Evolutionary conservation across 2,113 vertebrate genomes (phyloP).

Genomic region (Leptosomus discolor): DNA sequence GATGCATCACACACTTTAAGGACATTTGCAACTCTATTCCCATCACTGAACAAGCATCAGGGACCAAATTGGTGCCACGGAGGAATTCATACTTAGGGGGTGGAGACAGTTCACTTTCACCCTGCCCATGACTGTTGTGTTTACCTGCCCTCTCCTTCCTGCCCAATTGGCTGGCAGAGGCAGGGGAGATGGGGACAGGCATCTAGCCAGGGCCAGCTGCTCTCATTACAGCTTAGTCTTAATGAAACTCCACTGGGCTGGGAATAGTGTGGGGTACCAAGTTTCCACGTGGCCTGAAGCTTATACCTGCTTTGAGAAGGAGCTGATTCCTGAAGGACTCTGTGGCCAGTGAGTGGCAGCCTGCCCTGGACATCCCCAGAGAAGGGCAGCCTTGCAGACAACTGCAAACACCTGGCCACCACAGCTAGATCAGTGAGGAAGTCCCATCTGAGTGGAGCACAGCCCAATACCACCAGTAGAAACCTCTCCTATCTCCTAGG

Average conservation of each 20-base stretch:
- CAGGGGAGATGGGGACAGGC: neutral
- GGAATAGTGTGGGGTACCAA: neutral
- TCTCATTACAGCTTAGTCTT: neutral
- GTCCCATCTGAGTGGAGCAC: neutral
- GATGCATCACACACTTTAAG: rapidly evolving
- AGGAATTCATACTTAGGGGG: neutral
- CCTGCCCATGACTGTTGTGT: neutral
- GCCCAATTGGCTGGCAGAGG: neutral
- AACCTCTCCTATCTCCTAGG: neutral
- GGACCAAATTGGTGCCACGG: neutral
- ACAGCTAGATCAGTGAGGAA: neutral
- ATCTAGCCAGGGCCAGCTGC: neutral
- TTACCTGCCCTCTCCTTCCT: neutral
- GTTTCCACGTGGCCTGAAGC: neutral
- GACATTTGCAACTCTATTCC: neutral
- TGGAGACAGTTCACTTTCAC: neutral
- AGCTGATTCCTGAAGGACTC: neutral
- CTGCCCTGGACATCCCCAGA: neutral
- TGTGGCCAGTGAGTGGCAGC: neutral
- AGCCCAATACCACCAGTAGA: neutral
- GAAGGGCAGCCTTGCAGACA: neutral
- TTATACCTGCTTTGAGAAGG: neutral
- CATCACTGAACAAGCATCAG: neutral
- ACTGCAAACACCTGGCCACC: neutral
- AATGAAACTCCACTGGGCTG: neutral